Base-by-base conservation (phyloP, 2,797 vertebrate genomes). In the Martes flavigula region DNA sequence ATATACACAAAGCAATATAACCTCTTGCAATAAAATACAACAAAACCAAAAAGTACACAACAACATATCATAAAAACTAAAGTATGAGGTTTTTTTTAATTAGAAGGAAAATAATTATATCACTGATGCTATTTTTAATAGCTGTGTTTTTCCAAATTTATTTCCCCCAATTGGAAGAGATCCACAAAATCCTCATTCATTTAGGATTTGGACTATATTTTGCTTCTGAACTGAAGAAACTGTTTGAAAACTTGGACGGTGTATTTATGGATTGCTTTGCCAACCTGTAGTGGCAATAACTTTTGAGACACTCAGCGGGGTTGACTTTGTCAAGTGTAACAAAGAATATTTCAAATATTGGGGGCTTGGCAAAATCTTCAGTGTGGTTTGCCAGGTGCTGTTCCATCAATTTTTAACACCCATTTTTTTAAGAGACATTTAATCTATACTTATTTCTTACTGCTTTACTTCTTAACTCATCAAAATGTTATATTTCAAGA, bases 401-500 rank as follows among this genome's bases (percentile, higher is more conserved):
- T 95, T 97, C 96, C 95, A 97, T 98, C 97, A 97, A 97, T 98
- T 98, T 98, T 98, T 98, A 98, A 97, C 75, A 90, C 83, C 97
- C 86, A 98, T 98, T 98, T 98, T 97, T 97, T 98, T 97, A 85
- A 97, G 70, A 97, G 98, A 98, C 97, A 97, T 97, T 98, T 98
- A 97, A 98, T 98, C 97, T 91, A 98, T 98, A 98, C 96, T 98
- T 98, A 98, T 97, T 98, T 97, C 96, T 98, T 97, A 96, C 94
- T 97, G 95, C 95, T 98, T 97, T 97, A 96, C 96, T 97, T 97
- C 95, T 96, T 96, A 97, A 97, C 96, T 98, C 97, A 97, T 98
- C 97, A 98, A 97, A 98, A 98, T 97, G 96, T 97, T 97, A 83
- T 94, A 97, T 98, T 97, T 98, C 97, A 97, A 97, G 88, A 98